Evolutionary conservation across 2,888 invertebrate genomes (phyloP).

Genomic region (Alloscopus bannaensis): DNA sequence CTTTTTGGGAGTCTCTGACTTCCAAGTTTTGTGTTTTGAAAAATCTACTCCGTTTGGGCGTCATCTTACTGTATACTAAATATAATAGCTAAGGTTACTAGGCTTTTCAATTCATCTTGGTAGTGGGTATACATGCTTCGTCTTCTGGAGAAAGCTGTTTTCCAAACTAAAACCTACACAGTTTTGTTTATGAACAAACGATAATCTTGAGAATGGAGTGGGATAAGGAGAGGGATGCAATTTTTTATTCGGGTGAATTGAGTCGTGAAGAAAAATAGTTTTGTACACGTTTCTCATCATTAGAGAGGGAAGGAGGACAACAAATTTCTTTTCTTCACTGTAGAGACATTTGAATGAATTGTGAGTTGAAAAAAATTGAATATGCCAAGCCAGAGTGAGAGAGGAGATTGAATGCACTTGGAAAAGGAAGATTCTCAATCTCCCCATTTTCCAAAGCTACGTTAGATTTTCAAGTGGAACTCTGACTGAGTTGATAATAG

Average conservation of each 20-base stretch:
- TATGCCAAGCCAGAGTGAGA: not conserved
- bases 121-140: not conserved
- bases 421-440: too few species aligned
- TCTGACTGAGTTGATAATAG: too few species aligned
- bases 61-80: too few species aligned
- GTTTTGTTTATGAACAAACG: not conserved
- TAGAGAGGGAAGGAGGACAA: not conserved
- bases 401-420: too few species aligned
- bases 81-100: too few species aligned
- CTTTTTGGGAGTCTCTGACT: too few species aligned
- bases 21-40: too few species aligned
- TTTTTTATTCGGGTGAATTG: constrained; percentile 31
- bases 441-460: too few species aligned
- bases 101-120: too few species aligned
- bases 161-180: not conserved
- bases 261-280: constrained; percentile 31
- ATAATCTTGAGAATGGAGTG: not conserved
- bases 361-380: not conserved
- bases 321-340: not conserved
- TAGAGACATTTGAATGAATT: not conserved
- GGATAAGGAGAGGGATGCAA: constrained; percentile 18
- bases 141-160: not conserved
- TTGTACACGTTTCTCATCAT: constrained; percentile 6
- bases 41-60: too few species aligned
- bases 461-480: too few species aligned